phyloP scores from a whole-genome alignment of 2,113 vertebrate genomes.

The Mormyrus iriodes region DNA sequence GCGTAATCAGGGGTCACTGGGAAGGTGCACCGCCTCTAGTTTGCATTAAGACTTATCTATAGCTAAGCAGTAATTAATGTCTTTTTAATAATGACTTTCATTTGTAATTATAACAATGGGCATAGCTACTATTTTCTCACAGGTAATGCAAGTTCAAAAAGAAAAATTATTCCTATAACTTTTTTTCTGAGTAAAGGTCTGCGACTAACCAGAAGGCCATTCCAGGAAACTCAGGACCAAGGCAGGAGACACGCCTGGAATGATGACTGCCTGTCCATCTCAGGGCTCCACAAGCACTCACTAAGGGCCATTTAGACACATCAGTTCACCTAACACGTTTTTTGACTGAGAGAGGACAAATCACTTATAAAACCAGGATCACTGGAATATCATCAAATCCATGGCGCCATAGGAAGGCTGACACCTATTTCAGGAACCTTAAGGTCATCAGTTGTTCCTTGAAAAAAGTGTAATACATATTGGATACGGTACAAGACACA shows the following conservation, averaged over 20 bases:
- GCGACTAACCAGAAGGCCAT: not conserved
- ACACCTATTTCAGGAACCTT: not conserved
- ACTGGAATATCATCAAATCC: not conserved
- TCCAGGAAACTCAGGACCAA: not conserved
- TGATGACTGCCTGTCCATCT: not conserved
- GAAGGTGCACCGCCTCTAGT: not conserved
- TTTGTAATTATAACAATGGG: not conserved
- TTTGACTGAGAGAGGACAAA: not conserved
- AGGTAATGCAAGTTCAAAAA: not conserved
- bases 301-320: not conserved
- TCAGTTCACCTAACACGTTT: not conserved
- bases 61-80: not conserved
- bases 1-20: not conserved
- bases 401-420: not conserved
- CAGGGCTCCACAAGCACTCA: not conserved
- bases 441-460: not conserved
- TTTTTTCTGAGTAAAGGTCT: not conserved
- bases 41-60: not conserved
- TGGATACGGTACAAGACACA: not conserved
- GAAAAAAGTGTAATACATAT: not conserved
- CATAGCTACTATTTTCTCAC: not conserved
- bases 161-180: not conserved
- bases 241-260: not conserved
- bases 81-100: not conserved
- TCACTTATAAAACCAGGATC: not conserved